Base-by-base conservation (phyloP, 2,113 vertebrate species). In the Rhinoderma darwinii region DNA sequence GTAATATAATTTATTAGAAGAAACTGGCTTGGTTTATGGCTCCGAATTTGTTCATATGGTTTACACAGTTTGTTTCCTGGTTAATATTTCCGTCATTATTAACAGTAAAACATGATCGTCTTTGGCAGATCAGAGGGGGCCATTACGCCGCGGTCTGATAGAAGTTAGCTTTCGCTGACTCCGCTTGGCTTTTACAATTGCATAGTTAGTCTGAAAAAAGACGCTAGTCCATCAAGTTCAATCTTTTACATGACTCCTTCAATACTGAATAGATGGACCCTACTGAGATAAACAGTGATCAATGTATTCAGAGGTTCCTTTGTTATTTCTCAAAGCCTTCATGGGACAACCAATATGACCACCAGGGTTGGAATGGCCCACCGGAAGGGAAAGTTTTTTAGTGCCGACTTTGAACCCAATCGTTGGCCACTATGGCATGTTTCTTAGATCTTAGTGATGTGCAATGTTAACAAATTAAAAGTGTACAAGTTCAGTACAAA, bases 91-190 rank as follows among this genome's bases (percentile, higher is more conserved):
- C 61, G 44, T 68, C 43, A 82, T 82, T 70, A 82, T 27, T 20
- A 47, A 47, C 39, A 82, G 17, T 82, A 66, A 82, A 66, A 66
- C 27, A 50, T 70, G 27, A 63, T n/a, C 37, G 37, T 63, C 79
- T 82, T 37, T 66, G 79, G 56, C 79, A 82, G 56, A 43, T 66
- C 39, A 37, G 20, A 79, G 77, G 79, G 39, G 41, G 41, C 80
- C 80, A 70, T 82, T 81, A 82, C n/a, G 15, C 61, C 27, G 80
- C 43, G 61, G 80, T 63, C 51, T 43, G 78, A 59, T 81, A 59
- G 47, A 81, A 59, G 78, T 43, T 27, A 59, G 54, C 51, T 44
- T 66, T 70, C 7, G 43, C 81, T 83, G 81, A 47, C 59, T 82
- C 80, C 8, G 61, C 41, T 70, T 50, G 81, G 81, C 43, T 83